Evolutionary conservation across 92 coral and sea anemone genomes (phyloP).

Genomic region (Blastomussa wellsi): DNA sequence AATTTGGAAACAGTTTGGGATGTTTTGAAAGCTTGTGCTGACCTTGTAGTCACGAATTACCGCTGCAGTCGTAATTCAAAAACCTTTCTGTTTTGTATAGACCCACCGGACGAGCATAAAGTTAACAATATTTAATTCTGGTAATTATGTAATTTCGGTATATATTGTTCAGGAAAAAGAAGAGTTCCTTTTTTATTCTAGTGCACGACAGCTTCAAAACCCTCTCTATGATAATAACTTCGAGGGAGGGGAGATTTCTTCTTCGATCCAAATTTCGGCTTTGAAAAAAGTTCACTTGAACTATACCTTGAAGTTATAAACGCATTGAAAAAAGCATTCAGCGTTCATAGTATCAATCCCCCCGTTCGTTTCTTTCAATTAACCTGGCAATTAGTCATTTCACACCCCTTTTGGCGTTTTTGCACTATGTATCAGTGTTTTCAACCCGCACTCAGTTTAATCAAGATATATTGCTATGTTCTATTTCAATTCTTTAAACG

Average conservation of each 20-base stretch:
- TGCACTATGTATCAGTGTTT: background rate
- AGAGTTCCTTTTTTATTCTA: background rate
- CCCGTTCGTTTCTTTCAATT: slow-evolving; percentile 1
- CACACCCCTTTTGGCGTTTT: background rate
- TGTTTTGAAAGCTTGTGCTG: slow-evolving; percentile 29
- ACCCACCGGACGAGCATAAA: background rate
- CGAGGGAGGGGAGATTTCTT: background rate
- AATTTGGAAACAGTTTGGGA: slow-evolving; percentile 30
- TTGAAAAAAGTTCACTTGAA: background rate
- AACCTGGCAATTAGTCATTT: background rate
- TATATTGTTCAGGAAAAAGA: background rate
- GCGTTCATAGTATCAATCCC: background rate
- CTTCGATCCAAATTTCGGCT: background rate
- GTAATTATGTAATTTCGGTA: slow-evolving; percentile 3
- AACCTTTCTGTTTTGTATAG: slow-evolving; percentile 1
- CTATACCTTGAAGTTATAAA: background rate
- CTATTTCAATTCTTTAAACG: background rate
- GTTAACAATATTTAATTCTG: background rate
- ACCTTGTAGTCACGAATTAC: slow-evolving; percentile 33
- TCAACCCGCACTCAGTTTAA: background rate
- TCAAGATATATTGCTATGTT: background rate
- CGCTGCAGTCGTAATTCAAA: background rate
- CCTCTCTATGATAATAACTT: background rate
- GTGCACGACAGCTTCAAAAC: background rate
- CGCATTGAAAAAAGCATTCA: background rate